Base-by-base conservation (phyloP, 1,140 invertebrate species). In the Drosophila sturtevanti region DNA sequence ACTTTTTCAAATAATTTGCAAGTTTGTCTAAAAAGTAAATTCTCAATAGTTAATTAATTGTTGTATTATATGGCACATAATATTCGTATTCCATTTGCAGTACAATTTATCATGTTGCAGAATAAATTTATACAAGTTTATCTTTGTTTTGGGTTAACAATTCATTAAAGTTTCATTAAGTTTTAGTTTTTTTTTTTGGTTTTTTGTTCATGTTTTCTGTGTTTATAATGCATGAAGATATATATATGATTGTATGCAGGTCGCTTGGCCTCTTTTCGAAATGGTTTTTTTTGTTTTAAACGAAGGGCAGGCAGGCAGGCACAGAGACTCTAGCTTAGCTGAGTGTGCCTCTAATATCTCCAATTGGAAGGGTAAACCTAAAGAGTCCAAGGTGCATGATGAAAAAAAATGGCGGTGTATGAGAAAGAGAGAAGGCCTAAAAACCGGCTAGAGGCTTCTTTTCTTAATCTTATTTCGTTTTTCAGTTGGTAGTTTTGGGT, bases 361-460 rank as follows among this genome's bases (percentile, higher is more conserved):
- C 59, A 56, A 56, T 18, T 56, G 14, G 22, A 24, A 56, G 14
- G 54, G 54, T 56, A 56, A 35, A 61, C n/a, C 14, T 14, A 37
- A 44, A 60, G 41, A 61, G 37, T 10, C 21, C 58, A 60, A 44
- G 11, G 27, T 55, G 24, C 18, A 35, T 5, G n/a, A n/a, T 5
- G 24, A 31, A 61, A 35, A n/a, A 14, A 68, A 22, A 60, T 63
- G 51, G 63, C 55, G 54, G 22, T 7, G 12, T 11, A 38, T n/a
- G n/a, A n/a, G n/a, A n/a, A n/a, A n/a, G n/a, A 22, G 38, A 34
- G 35, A 18, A 35, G 35, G 3, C 0, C 21, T 16, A 3, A 41
- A 18, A 75, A 75, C 72, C 55, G 72, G 72, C 67, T 55, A 61
- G 37, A 22, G 54, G 54, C 31, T 31, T 56, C 44, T 21, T 51